phyloP scores from a whole-genome alignment of 2,888 invertebrate genomes.

The Vanessa cardui region DNA sequence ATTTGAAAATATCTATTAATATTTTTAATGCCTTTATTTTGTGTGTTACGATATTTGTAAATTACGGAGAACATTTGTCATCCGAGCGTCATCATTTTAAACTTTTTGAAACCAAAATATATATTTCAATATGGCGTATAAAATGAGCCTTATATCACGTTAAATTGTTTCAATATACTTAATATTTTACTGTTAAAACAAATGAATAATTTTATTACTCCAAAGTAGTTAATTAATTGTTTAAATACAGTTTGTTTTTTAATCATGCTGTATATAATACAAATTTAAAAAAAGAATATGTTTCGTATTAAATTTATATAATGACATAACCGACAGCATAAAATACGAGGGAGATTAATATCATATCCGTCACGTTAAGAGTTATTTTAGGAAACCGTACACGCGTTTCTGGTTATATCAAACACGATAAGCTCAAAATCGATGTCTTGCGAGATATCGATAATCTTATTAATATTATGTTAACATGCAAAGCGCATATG shows the following conservation, averaged over 20 bases:
- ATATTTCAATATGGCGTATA: too few relatives aligned
- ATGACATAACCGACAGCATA: background rate
- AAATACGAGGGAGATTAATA: background rate
- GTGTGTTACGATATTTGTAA: too few relatives aligned
- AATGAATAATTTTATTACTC: too few relatives aligned
- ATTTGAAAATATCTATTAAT: too few relatives aligned
- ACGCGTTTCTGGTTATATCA: background rate
- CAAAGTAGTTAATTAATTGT: background rate
- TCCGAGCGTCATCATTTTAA: too few relatives aligned
- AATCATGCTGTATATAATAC: background rate
- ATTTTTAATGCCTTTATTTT: too few relatives aligned
- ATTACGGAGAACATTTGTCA: too few relatives aligned
- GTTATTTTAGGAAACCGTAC: conserved; percentile 16
- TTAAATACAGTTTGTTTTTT: background rate
- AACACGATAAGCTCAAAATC: background rate
- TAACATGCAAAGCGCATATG: conserved; percentile 26
- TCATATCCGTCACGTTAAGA: background rate
- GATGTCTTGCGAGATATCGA: background rate
- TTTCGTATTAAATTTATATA: background rate
- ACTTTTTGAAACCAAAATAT: too few relatives aligned
- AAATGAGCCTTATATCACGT: too few relatives aligned
- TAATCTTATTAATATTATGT: conserved; percentile 10
- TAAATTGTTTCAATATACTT: too few relatives aligned
- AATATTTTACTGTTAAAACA: too few relatives aligned
- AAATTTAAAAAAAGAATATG: background rate